Percentiles rank a stretch among this genome's conserved stretches.
phyloP scores from a whole-genome alignment of 2,888 invertebrate genomes.

The Heteropelma amictum region DNA sequence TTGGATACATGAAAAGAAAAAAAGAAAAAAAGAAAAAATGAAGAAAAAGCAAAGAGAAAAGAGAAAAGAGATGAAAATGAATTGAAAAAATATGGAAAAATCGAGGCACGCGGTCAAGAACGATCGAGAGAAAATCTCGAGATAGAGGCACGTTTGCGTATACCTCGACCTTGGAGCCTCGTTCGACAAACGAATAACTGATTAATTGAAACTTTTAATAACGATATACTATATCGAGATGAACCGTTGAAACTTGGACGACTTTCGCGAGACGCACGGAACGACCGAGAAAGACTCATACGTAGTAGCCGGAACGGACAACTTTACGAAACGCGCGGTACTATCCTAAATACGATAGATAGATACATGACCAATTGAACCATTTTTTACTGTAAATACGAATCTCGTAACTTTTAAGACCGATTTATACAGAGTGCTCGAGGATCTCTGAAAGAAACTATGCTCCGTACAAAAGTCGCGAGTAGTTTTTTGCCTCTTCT shows the following conservation, averaged over 20 bases:
- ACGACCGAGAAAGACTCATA: slow-evolving; percentile 70
- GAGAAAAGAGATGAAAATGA: slow-evolving; percentile 22
- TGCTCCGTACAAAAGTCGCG: background rate
- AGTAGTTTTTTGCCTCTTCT: too few relatives aligned
- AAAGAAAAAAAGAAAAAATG: slow-evolving; percentile 28
- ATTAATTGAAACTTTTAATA: slow-evolving; percentile 30
- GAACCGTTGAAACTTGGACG: slow-evolving; percentile 61
- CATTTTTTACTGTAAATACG: slow-evolving; percentile 78
- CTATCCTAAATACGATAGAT: slow-evolving; percentile 72
- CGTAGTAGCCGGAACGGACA: slow-evolving; percentile 71
- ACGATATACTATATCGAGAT: background rate
- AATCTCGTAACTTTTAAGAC: slow-evolving; percentile 75
- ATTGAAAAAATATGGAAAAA: too few relatives aligned
- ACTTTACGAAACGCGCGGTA: slow-evolving; percentile 74
- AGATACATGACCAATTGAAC: slow-evolving; percentile 76
- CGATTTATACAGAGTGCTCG: slow-evolving; percentile 74
- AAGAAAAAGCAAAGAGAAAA: slow-evolving; percentile 14
- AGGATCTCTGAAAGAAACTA: slow-evolving; percentile 26
- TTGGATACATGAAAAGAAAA: slow-evolving; percentile 55
- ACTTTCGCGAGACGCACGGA: slow-evolving; percentile 67
- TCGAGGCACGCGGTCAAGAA: slow-evolving; percentile 50
- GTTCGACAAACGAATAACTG: slow-evolving; percentile 68
- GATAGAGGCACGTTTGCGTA: slow-evolving; percentile 53
- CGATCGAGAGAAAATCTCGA: slow-evolving; percentile 60
- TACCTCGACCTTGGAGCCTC: slow-evolving; percentile 65